Evolutionary conservation across 1,140 invertebrate species (phyloP).

Genomic region (Drosophila eugracilis): DNA sequence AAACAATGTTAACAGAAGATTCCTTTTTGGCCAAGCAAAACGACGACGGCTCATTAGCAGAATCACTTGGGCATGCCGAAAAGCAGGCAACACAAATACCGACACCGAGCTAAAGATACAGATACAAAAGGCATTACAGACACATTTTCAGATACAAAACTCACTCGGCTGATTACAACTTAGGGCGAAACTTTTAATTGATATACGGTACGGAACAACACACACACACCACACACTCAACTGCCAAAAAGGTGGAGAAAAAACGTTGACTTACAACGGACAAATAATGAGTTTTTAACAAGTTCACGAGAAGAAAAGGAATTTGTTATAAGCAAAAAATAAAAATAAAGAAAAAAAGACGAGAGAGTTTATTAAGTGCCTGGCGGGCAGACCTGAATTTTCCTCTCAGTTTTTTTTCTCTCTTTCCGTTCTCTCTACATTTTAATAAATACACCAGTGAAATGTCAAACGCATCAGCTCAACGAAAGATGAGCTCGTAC

Average conservation of each 20-base stretch:
- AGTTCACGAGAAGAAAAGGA: conserved; percentile 41
- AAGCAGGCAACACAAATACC: conserved; percentile 36
- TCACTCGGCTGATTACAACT: conserved; percentile 34
- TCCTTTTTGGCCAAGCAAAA: conserved; percentile 34
- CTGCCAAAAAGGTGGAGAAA: conserved; percentile 16
- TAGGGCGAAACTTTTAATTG: conserved; percentile 66
- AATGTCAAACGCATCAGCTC: conserved; percentile 44
- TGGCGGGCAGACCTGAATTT: neutral
- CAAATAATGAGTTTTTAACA: conserved; percentile 70
- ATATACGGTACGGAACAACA: conserved; percentile 34
- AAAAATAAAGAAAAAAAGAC: too few species aligned
- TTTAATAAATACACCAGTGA: conserved; percentile 45
- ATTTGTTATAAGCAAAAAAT: conserved; percentile 13
- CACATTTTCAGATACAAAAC: conserved; percentile 24
- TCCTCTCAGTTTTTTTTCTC: neutral
- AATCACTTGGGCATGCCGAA: conserved; percentile 53
- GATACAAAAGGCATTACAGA: conserved; percentile 16
- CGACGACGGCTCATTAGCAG: conserved; percentile 54
- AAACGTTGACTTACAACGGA: conserved; percentile 22
- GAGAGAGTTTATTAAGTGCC: conserved; percentile 28
- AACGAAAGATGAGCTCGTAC: neutral
- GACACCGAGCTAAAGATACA: neutral
- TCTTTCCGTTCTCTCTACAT: neutral
- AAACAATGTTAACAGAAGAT: conserved; percentile 29
- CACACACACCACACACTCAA: conserved; percentile 20